Conservation (phyloP, 2,888 invertebrate species). For the Lypha dubia region DNA sequence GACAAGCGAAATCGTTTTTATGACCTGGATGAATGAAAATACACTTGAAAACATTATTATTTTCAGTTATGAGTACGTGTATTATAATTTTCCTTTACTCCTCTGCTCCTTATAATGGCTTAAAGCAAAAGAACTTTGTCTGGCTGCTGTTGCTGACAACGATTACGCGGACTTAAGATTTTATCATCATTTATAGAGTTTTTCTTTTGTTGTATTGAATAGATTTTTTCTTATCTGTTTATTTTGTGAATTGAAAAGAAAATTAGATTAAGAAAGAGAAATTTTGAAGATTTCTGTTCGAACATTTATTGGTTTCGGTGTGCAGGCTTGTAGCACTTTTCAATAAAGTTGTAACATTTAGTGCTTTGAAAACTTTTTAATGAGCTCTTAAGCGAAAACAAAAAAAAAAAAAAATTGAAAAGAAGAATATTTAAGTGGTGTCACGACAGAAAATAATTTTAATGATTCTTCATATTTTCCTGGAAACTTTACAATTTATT, state of each 20-base stretch:
- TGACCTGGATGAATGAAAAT: neutral
- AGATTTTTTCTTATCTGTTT: neutral
- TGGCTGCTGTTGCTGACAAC: constrained; percentile 3
- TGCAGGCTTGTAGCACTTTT: neutral
- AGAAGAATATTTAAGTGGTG: neutral
- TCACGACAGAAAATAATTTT: constrained; percentile 20
- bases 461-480: neutral
- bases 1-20: neutral
- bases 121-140: neutral
- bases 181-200: constrained; percentile 6
- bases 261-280: constrained; percentile 6
- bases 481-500: neutral
- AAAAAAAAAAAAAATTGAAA: too few relatives aligned
- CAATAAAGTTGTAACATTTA: constrained; percentile 27
- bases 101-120: neutral
- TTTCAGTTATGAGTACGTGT: constrained; percentile 27
- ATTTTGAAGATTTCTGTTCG: neutral
- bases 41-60: constrained; percentile 17
- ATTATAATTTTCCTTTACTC: neutral
- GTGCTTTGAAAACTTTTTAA: constrained; percentile 53
- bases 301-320: neutral
- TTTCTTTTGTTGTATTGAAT: neutral
- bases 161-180: neutral
- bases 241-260: neutral
- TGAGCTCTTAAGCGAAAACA: constrained; percentile 25